A percentile compares a stretch with the other conserved stretches of the same genome.
Evolutionary conservation across 2,797 vertebrate species (phyloP).

Genomic region (Semotilus atromaculatus): DNA sequence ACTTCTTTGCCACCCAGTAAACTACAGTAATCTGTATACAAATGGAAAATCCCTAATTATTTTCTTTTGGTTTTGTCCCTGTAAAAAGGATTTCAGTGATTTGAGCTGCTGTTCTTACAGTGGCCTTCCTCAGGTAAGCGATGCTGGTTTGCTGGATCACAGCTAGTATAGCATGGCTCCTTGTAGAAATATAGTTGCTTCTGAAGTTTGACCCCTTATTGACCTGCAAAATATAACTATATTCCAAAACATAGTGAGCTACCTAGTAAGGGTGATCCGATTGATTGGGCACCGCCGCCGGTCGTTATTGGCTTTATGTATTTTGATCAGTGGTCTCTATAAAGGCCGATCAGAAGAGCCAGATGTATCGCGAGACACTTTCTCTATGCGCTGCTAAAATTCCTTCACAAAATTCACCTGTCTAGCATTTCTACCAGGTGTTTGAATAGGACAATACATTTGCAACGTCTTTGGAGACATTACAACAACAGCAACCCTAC

Average conservation of each 20-base stretch:
- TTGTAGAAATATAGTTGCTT: constrained; percentile 14
- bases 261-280: too few species aligned
- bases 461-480: neutral
- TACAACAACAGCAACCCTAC: neutral
- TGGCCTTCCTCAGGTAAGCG: constrained; percentile 53
- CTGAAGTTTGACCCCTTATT: neutral
- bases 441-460: neutral
- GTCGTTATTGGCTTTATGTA: neutral
- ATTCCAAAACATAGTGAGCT: neutral
- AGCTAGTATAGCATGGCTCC: neutral
- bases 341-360: neutral
- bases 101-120: constrained; percentile 55
- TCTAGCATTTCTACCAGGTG: neutral
- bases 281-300: too few species aligned
- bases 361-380: neutral
- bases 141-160: neutral
- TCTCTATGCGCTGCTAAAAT: neutral
- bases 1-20: neutral
- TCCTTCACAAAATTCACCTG: neutral
- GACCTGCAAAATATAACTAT: neutral
- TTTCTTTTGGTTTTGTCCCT: constrained; percentile 15
- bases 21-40: neutral
- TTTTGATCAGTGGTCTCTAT: neutral
- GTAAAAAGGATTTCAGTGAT: constrained; percentile 48
- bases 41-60: neutral